Conservation (phyloP, 2,888 invertebrate genomes). For the Melanophora roralis region DNA sequence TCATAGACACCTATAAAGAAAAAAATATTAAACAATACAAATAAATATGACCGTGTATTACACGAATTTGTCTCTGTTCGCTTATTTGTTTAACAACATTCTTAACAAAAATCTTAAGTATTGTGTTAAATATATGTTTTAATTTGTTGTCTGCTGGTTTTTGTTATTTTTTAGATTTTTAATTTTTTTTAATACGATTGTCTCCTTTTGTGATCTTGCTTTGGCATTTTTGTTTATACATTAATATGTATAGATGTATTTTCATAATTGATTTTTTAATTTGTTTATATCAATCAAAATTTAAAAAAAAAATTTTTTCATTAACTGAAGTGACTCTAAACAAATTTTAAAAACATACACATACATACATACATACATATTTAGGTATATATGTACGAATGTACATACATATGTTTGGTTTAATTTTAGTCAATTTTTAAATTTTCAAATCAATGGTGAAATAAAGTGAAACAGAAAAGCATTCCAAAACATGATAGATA, state of each 20-base stretch:
- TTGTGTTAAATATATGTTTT: constrained; percentile 58
- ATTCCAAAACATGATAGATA: too few relatives aligned
- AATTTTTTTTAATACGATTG: background rate
- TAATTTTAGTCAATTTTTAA: too few relatives aligned
- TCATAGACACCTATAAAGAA: background rate
- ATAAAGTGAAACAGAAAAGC: too few relatives aligned
- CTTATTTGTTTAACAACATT: constrained; percentile 49
- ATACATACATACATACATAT: too few relatives aligned
- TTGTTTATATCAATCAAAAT: constrained; percentile 33
- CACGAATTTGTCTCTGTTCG: background rate
- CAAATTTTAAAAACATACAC: too few relatives aligned
- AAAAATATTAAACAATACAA: constrained; percentile 40
- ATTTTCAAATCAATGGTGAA: too few relatives aligned
- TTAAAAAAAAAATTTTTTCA: too few relatives aligned
- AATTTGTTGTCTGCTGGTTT: constrained; percentile 54
- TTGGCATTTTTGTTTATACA: constrained; percentile 29
- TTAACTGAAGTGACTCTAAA: too few relatives aligned
- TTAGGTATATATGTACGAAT: too few relatives aligned
- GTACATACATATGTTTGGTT: too few relatives aligned
- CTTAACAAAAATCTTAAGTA: constrained; percentile 58
- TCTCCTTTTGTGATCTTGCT: constrained; percentile 23
- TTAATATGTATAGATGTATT: too few relatives aligned
- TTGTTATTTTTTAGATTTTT: constrained; percentile 19
- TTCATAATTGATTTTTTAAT: constrained; percentile 33
- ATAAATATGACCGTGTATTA: constrained; percentile 3